phyloP scores from a whole-genome alignment of 2,888 invertebrate genomes.

The Gerris lacustris region DNA sequence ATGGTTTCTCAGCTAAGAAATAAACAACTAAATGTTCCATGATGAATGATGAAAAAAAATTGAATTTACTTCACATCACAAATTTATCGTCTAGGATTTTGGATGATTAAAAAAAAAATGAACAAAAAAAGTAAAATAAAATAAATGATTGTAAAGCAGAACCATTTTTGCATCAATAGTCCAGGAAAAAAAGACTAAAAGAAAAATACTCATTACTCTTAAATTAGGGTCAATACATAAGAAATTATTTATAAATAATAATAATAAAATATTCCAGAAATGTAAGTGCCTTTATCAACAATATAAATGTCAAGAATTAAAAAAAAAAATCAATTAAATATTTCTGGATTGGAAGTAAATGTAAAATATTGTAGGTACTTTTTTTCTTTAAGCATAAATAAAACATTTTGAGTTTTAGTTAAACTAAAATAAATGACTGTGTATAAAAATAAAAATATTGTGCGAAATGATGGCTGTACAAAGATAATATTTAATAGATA shows the following conservation, averaged over 20 bases:
- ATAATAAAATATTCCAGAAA: too few relatives aligned
- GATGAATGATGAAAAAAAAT: neutral
- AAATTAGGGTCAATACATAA: neutral
- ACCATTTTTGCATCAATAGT: neutral
- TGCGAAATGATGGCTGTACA: conserved; percentile 3
- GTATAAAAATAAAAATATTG: neutral
- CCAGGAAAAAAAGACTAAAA: neutral
- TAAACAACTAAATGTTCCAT: neutral
- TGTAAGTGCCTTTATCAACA: too few relatives aligned
- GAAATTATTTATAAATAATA: neutral
- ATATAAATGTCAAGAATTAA: too few relatives aligned
- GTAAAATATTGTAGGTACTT: too few relatives aligned
- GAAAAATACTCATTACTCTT: neutral
- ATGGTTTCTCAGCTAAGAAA: conserved; percentile 71
- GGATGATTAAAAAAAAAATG: too few relatives aligned
- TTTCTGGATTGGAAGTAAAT: too few relatives aligned
- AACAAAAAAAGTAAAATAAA: too few relatives aligned
- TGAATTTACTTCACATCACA: too few relatives aligned
- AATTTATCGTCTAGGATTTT: too few relatives aligned
- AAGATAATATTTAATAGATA: neutral
- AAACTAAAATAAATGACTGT: neutral
- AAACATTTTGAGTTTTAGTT: neutral
- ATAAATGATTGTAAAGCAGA: too few relatives aligned
- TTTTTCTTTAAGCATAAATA: too few relatives aligned
- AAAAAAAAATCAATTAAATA: too few relatives aligned